Evolutionary conservation across 1,140 invertebrate species (phyloP).

Genomic region (Frieseomelitta varia): DNA sequence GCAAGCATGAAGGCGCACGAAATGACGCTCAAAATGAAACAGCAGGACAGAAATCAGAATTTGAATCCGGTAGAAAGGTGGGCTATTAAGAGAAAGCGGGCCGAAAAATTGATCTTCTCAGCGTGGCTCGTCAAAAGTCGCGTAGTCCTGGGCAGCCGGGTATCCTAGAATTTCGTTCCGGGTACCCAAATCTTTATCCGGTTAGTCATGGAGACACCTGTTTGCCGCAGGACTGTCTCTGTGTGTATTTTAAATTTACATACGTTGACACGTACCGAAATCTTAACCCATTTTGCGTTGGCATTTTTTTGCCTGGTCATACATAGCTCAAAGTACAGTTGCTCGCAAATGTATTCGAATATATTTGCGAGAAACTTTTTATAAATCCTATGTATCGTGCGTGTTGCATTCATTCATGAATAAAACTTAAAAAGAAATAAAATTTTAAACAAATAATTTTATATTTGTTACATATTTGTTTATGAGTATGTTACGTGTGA

Average conservation of each 20-base stretch:
- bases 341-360: no score
- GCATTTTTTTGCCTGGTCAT: not conserved
- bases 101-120: constrained; percentile 72
- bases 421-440: no score
- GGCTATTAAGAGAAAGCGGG: constrained; percentile 78
- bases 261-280: constrained; percentile 24
- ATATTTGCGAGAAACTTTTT: no score
- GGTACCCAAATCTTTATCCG: constrained; percentile 70
- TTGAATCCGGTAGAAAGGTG: constrained; percentile 60
- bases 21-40: not conserved
- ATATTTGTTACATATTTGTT: no score
- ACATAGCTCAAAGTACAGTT: not conserved
- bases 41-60: constrained; percentile 7
- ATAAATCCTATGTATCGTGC: no score
- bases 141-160: constrained; percentile 33
- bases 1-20: no score
- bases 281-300: constrained; percentile 18
- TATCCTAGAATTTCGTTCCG: constrained; percentile 74
- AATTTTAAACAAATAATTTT: no score
- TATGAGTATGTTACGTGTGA: no score
- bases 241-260: constrained; percentile 44
- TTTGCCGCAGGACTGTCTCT: not conserved
- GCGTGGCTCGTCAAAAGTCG: constrained; percentile 42
- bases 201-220: constrained; percentile 10
- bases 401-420: no score